phyloP scores from a whole-genome alignment of 2,113 vertebrate species.

The Lutjanus erythropterus region DNA sequence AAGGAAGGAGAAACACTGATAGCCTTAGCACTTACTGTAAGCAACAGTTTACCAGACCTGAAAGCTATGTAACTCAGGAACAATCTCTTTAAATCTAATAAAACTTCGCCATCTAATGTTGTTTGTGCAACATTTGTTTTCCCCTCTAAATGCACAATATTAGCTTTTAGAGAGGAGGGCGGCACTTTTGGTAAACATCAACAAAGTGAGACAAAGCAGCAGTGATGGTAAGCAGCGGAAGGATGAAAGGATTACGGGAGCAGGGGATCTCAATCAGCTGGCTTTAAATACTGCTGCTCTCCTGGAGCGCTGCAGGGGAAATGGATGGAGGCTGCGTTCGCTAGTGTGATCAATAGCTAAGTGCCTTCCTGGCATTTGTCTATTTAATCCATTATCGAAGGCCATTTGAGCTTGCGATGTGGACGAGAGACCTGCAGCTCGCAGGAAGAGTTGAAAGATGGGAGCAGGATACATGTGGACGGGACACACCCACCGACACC shows the following conservation, averaged over 20 bases:
- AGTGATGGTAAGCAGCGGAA: slow-evolving; percentile 32
- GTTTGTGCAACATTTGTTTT: slow-evolving; percentile 56
- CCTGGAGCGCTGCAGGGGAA: slow-evolving; percentile 63
- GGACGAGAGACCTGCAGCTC: slow-evolving; percentile 42
- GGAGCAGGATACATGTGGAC: slow-evolving; percentile 49
- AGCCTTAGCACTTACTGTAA: slow-evolving; percentile 24
- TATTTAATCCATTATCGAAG: slow-evolving; percentile 85
- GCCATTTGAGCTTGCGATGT: slow-evolving; percentile 57
- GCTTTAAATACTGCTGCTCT: slow-evolving; percentile 77
- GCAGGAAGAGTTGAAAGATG: slow-evolving; percentile 45
- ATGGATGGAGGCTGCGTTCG: slow-evolving; percentile 63
- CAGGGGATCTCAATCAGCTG: slow-evolving; percentile 67
- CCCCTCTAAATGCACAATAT: slow-evolving; percentile 36
- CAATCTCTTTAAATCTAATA: slow-evolving; percentile 47
- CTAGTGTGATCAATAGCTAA: slow-evolving; percentile 82
- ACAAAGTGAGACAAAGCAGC: slow-evolving; percentile 36
- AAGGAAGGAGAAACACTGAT: neutral
- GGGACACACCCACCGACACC: slow-evolving; percentile 45
- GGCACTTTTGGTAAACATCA: slow-evolving; percentile 54
- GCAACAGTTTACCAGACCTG: slow-evolving; percentile 12
- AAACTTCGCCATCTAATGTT: slow-evolving; percentile 46
- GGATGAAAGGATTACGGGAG: slow-evolving; percentile 59
- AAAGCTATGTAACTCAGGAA: slow-evolving; percentile 33
- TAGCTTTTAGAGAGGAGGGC: slow-evolving; percentile 41
- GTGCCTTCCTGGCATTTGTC: slow-evolving; percentile 85